Base-by-base conservation (phyloP, 2,888 invertebrate genomes). In the Megalurothrips usitatus region DNA sequence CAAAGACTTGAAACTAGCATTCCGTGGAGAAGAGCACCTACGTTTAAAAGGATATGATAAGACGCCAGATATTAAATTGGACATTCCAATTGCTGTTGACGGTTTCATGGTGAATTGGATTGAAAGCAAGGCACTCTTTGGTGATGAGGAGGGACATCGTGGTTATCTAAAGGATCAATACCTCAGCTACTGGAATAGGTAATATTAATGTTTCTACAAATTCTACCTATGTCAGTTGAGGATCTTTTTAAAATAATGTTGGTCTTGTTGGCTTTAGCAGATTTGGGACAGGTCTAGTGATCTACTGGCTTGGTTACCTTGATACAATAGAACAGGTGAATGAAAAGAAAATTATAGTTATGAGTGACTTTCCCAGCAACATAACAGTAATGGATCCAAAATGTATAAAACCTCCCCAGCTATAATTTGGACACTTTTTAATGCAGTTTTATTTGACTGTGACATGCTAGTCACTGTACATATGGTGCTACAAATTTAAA, bases 121-220 rank as follows among this genome's bases (percentile, higher is more conserved):
- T 82, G 98, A 98, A 88, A 97, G 97, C 85, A 98, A 98, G 88
- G 98, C 97, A 0, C 90, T 94, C n/a, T 98, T 98, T 89, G 97
- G 95, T 4, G 95, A 96, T 88, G 90, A 91, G 83, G 92, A 93
- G 84, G 92, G 92, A 81, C 97, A 98, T 87, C 90, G 91, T 79
- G 92, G 90, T 17, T 96, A 97, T 87, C 89, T 95, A 81, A 92
- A 92, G 84, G 94, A 95, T 84, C 97, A 98, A 86, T 92, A 95
- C 84, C 89, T 92, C 84, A 95, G 96, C 86, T 98, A 98, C 85
- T 95, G 94, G 92, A 97, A 97, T 87, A 92, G 91, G 89, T 91
- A 84, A 82, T 4, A 6, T 43, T 91, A 84, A 82, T 4, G 34
- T 43, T 43, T 43, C 34, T 43, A 43, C 34, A 43, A 43, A 2